Evolutionary conservation across 1,140 invertebrate species (phyloP).

Genomic region (Drosophila santomea): DNA sequence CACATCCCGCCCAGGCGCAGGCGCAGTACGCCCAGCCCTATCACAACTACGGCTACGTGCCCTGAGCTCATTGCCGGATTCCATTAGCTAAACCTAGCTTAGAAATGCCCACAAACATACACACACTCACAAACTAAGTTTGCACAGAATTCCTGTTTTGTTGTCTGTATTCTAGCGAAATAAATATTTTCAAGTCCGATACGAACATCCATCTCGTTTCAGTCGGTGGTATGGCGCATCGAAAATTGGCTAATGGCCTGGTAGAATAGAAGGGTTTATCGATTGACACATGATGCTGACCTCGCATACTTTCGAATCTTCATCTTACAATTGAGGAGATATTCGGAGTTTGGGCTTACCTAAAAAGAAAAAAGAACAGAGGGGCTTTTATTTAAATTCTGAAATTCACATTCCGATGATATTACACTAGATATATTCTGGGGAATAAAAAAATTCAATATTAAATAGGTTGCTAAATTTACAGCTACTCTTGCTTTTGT

Average conservation of each 20-base stretch:
- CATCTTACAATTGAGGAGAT: not conserved
- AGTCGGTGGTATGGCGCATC: constrained; percentile 26
- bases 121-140: constrained; percentile 8
- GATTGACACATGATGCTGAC: constrained; percentile 8
- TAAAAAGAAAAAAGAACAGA: constrained; percentile 30
- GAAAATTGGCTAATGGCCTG: constrained; percentile 2
- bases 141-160: constrained; percentile 45
- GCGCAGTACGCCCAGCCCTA: constrained; percentile 75
- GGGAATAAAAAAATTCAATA: not conserved
- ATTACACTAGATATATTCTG: constrained; percentile 27
- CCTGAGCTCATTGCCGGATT: constrained; percentile 38
- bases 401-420: constrained; percentile 22
- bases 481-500: constrained; percentile 69
- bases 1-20: constrained; percentile 66
- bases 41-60: constrained; percentile 82
- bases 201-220: constrained; percentile 14
- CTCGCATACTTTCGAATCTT: constrained; percentile 16
- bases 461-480: constrained; percentile 37
- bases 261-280: constrained; percentile 49
- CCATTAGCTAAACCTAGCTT: constrained; percentile 13
- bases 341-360: constrained; percentile 25
- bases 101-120: constrained; percentile 8
- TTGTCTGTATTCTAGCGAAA: constrained; percentile 61
- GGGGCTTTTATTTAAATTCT: constrained; percentile 18
- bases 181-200: constrained; percentile 46